These are phyloP conservation scores for Leptinotarsa peninsularis DNA, from an alignment of 2,888 invertebrate species.

Conservation along the genomic window DNA sequence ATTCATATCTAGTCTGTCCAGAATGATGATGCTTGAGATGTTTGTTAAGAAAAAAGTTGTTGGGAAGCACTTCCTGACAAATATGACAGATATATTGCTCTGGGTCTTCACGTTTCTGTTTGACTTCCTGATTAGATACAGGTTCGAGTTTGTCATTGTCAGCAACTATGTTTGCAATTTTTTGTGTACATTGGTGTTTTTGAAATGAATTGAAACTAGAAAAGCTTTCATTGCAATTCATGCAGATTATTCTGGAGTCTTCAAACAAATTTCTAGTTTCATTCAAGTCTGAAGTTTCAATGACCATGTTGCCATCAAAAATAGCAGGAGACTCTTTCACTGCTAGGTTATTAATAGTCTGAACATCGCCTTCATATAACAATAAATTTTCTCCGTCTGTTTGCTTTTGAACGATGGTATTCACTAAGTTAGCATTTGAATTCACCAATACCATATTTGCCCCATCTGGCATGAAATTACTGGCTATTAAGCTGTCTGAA, in stretches of 20 bases:
- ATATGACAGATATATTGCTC: not conserved
- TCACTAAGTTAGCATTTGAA: not conserved
- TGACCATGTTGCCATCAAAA: constrained; percentile 20
- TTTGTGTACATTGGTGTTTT: constrained; percentile 40
- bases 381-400: not conserved
- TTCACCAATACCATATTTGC: not conserved
- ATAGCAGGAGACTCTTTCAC: constrained; percentile 6
- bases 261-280: constrained; percentile 39
- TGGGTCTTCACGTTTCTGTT: constrained; percentile 3
- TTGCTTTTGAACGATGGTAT: not conserved
- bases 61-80: not conserved
- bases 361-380: not conserved
- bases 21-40: constrained; percentile 17
- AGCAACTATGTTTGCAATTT: constrained; percentile 8
- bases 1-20: constrained; percentile 1
- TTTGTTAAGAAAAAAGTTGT: not conserved
- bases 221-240: constrained; percentile 48
- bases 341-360: constrained; percentile 7
- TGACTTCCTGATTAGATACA: not conserved
- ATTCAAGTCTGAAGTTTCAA: constrained; percentile 22
- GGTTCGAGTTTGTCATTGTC: not conserved
- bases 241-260: constrained; percentile 47
- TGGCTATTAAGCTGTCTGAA: constrained; percentile 36
- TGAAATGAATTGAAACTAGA: constrained; percentile 40
- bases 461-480: not conserved